Conservation (phyloP, 23 tunicate genomes). For the Clavelina lepadiformis region DNA sequence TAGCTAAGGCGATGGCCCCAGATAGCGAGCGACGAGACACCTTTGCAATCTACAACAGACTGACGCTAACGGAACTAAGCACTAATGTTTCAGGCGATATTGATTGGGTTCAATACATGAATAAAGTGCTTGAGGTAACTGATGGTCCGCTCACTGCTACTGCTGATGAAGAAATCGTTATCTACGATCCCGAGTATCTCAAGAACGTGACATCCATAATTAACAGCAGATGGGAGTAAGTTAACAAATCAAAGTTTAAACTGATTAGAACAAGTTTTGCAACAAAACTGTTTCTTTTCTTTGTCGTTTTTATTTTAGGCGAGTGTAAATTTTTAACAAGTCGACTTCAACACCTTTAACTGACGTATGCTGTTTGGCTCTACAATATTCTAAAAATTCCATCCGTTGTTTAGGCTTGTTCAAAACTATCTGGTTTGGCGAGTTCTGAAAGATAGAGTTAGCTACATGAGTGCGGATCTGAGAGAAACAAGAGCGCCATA, state of each 20-base stretch:
- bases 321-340: too few species aligned
- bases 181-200: constrained; percentile 57
- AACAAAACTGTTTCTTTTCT: too few species aligned
- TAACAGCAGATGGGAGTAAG: constrained; percentile 39
- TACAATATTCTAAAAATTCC: too few species aligned
- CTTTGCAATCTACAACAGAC: constrained; percentile 56
- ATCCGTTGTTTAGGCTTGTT: constrained; percentile 43
- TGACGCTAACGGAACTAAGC: constrained; percentile 31
- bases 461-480: constrained; percentile 54
- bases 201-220: constrained; percentile 45
- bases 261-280: too few species aligned
- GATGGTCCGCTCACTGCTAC: neutral
- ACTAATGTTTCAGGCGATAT: constrained; percentile 11
- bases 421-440: constrained; percentile 95
- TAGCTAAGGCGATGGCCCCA: constrained; percentile 60
- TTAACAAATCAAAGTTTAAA: too few species aligned
- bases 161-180: constrained; percentile 29
- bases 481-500: constrained; percentile 64
- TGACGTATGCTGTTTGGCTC: too few species aligned
- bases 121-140: constrained; percentile 11
- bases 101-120: constrained; percentile 55
- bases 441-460: constrained; percentile 44
- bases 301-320: too few species aligned
- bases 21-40: constrained; percentile 56
- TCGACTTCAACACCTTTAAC: too few species aligned